Conservation (phyloP, 2,113 vertebrate genomes). For the Desmodus rotundus region DNA sequence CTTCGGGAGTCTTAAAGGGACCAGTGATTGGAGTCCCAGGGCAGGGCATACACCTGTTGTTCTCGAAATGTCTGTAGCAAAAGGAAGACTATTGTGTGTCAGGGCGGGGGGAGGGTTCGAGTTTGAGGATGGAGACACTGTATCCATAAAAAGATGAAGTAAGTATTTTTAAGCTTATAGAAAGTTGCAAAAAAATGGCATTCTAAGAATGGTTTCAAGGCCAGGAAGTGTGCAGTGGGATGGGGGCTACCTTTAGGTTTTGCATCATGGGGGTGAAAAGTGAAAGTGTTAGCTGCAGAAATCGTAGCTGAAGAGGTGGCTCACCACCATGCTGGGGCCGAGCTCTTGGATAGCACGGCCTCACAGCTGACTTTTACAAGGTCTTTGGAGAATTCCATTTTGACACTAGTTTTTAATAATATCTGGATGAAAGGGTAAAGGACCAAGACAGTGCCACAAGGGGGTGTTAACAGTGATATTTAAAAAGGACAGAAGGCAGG, state of each 20-base stretch:
- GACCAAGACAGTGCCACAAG: slow-evolving; percentile 43
- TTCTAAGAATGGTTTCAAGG: not conserved
- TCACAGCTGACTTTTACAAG: slow-evolving; percentile 63
- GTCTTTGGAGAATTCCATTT: slow-evolving; percentile 64
- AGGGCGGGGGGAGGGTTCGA: not conserved
- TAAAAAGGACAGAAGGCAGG: slow-evolving; percentile 65
- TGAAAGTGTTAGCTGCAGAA: not conserved
- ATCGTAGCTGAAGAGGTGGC: not conserved
- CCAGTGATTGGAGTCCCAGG: not conserved
- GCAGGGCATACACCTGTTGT: not conserved
- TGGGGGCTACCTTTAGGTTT: not conserved
- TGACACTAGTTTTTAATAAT: slow-evolving; percentile 75
- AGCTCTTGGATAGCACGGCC: not conserved
- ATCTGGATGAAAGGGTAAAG: slow-evolving; percentile 73
- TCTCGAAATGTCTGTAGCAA: not conserved
- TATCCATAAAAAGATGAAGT: not conserved
- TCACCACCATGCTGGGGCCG: not conserved
- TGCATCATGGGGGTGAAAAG: not conserved
- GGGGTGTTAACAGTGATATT: slow-evolving; percentile 68
- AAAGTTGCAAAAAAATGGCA: not conserved
- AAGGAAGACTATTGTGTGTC: not conserved
- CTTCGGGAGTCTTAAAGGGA: not conserved
- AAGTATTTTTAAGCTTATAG: not conserved
- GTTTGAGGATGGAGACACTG: not conserved
- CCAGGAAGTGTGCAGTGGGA: not conserved